A percentile compares a stretch with the other conserved stretches of the same genome.
These are phyloP conservation scores for Athetis lepigone DNA, from an alignment of 2,888 invertebrate genomes.

Conservation along the genomic window DNA sequence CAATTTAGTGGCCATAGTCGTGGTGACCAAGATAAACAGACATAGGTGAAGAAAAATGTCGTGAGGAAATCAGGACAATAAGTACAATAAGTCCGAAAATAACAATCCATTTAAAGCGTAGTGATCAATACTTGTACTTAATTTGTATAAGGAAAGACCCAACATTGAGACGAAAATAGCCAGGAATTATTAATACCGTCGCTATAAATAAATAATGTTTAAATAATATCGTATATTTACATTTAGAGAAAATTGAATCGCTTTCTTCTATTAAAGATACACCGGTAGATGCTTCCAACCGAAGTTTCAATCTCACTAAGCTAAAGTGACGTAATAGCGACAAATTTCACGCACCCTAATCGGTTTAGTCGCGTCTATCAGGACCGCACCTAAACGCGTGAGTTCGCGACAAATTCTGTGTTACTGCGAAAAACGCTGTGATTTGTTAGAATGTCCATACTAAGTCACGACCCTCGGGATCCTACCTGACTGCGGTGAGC, in stretches of 20 bases:
- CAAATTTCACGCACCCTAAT: constrained; percentile 39
- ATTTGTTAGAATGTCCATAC: constrained; percentile 66
- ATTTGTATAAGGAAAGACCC: too few relatives aligned
- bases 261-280: not conserved
- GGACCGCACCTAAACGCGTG: constrained; percentile 51
- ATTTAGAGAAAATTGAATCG: too few relatives aligned
- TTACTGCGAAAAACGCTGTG: constrained; percentile 58
- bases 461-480: constrained; percentile 53
- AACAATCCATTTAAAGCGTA: too few relatives aligned
- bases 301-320: constrained; percentile 13
- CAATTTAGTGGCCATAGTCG: not conserved
- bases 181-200: too few relatives aligned
- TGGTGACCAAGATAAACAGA: too few relatives aligned
- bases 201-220: too few relatives aligned
- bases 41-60: too few relatives aligned
- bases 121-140: too few relatives aligned
- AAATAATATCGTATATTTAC: too few relatives aligned
- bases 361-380: constrained; percentile 40
- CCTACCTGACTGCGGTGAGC: constrained; percentile 53
- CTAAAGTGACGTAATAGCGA: constrained; percentile 36
- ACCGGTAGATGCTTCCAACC: not conserved
- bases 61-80: too few relatives aligned
- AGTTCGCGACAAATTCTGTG: constrained; percentile 57
- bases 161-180: too few relatives aligned
- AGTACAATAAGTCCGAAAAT: too few relatives aligned